phyloP scores from a whole-genome alignment of 1,140 invertebrate genomes.

The Neotoxoptera formosana region DNA sequence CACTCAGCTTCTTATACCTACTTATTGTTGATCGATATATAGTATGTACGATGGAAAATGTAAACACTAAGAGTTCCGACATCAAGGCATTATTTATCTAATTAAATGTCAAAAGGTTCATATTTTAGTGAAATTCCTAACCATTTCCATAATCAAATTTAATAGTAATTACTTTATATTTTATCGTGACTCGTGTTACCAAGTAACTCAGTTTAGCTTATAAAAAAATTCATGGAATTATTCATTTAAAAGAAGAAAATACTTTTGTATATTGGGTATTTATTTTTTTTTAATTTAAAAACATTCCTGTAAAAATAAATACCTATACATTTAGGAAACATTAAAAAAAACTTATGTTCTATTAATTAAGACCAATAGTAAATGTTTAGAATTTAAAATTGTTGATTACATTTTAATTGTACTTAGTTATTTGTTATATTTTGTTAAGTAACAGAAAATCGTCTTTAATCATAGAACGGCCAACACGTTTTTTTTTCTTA shows the following conservation, averaged over 20 bases:
- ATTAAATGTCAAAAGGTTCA: constrained; percentile 20
- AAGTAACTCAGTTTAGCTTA: not conserved
- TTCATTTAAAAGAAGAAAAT: not conserved
- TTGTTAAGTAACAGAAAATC: not conserved
- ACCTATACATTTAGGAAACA: not conserved
- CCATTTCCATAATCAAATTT: not conserved
- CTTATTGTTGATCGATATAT: not conserved
- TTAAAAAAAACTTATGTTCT: not conserved
- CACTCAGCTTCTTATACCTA: not conserved
- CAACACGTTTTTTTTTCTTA: not conserved
- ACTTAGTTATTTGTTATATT: too few species aligned
- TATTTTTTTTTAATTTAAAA: not conserved
- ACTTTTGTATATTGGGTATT: not conserved
- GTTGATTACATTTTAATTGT: not conserved
- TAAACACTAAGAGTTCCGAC: not conserved
- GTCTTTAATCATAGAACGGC: not conserved
- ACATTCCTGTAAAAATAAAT: not conserved
- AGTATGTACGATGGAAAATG: not conserved
- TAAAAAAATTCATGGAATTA: not conserved
- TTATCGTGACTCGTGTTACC: not conserved
- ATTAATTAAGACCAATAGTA: not conserved
- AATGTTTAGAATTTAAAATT: not conserved
- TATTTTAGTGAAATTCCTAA: not conserved
- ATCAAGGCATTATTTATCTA: not conserved
- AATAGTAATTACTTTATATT: not conserved